Base-by-base conservation (phyloP, 1,140 invertebrate species). In the Drosophila erecta region DNA sequence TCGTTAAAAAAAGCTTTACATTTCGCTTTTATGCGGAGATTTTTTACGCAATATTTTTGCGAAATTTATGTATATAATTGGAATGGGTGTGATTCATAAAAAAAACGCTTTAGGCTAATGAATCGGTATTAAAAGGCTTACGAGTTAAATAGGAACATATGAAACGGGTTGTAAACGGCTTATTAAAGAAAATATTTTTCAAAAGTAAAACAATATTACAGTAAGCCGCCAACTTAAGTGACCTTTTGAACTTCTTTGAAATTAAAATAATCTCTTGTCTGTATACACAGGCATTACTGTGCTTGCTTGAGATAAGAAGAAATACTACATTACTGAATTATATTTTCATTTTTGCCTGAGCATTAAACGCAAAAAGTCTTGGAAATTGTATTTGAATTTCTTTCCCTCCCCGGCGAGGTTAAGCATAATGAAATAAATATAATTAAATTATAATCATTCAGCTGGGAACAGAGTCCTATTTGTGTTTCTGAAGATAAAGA, bases 391-490 rank as follows among this genome's bases (percentile, higher is more conserved):
- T 15, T 58, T 30, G 5, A 10, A 15, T 10, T 10, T 41, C n/a
- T 10, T 5, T 15, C 10, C 8, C 14, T 37, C 8, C 30, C 30
- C 2, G 22, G 30, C 22, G n/a, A 50, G 50, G 24, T 50, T 65
- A 51, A 35, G 40, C 56, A 66, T 24, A 51, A 44, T 46, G 55
- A 74, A 58, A 33, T 17, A 54, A 61, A 69, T 64, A 22, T 55
- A 78, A 78, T 74, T 54, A 81, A 74, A 56, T 61, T 72, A 49
- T 69, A 85, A 77, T 80, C 46, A 70, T 49, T 60, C 50, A 30
- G 24, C 67, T 50, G 24, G 35, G 5, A 12, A 41, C 22, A 24
- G n/a, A 22, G 33, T 66, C 41, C n/a, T 37, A 4, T 57, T 50
- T 43, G 65, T 24, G 10, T 57, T 44, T 47, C 30, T 44, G 22